Evolutionary conservation across 2,113 vertebrate species (phyloP).

Genomic region (Tauraco erythrolophus): DNA sequence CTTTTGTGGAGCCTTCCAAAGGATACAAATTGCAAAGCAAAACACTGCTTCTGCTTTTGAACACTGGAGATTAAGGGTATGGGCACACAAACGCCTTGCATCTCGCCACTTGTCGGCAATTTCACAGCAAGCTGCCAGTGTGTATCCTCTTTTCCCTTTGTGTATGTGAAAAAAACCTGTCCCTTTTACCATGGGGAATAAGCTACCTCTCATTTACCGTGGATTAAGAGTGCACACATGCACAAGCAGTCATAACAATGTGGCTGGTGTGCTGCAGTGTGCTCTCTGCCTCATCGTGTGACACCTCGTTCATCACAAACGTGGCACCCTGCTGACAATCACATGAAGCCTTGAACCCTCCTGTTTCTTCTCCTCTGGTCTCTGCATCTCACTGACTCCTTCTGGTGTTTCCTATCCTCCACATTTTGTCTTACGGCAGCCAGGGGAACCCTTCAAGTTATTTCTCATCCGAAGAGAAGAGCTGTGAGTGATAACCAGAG

Average conservation of each 20-base stretch:
- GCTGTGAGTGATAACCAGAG: not conserved
- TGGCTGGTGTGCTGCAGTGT: not conserved
- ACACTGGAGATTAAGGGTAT: not conserved
- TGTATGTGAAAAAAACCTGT: accelerated
- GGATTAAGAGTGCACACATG: not conserved
- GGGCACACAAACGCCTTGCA: not conserved
- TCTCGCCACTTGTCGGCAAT: accelerated
- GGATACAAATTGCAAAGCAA: not conserved
- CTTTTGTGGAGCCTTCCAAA: not conserved
- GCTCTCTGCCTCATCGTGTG: not conserved
- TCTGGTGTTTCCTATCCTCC: not conserved
- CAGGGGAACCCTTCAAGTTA: not conserved
- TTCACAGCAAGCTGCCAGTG: not conserved
- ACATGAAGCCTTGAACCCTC: not conserved
- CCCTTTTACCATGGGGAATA: not conserved
- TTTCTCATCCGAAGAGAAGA: not conserved
- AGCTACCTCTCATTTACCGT: not conserved
- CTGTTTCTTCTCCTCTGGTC: not conserved
- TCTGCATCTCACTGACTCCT: not conserved
- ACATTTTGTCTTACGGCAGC: not conserved
- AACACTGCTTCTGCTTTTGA: not conserved
- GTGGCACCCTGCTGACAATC: not conserved
- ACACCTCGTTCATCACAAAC: not conserved
- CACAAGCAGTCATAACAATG: not conserved
- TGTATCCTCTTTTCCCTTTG: not conserved